Conservation (phyloP, 2,113 vertebrate species). For the Erpornis zantholeuca region DNA sequence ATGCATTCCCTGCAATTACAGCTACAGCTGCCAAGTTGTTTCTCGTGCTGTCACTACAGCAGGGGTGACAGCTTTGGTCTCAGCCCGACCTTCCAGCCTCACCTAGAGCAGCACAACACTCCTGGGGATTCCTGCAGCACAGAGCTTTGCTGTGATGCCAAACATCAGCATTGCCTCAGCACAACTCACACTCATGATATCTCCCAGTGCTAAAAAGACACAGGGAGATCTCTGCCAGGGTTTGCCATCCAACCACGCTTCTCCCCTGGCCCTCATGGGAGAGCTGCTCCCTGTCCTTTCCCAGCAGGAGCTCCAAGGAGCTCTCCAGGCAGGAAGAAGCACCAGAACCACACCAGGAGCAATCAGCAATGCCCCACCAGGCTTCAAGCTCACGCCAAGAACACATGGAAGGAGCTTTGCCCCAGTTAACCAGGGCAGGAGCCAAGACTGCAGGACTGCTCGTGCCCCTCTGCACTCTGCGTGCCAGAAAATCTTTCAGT, state of each 20-base stretch:
- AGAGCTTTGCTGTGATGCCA: not conserved
- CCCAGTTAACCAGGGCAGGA: not conserved
- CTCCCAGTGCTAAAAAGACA: not conserved
- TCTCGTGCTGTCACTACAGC: not conserved
- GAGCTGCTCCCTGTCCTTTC: not conserved
- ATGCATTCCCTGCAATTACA: not conserved
- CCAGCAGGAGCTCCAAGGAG: not conserved
- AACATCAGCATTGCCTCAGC: fast-evolving
- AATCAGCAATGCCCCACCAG: fast-evolving
- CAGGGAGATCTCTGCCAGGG: not conserved
- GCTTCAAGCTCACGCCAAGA: fast-evolving
- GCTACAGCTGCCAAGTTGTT: constrained; percentile 8
- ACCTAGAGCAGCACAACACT: not conserved
- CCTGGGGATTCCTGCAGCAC: not conserved
- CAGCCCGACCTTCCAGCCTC: not conserved
- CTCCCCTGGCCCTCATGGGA: fast-evolving
- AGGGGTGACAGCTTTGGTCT: not conserved
- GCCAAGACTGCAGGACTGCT: not conserved
- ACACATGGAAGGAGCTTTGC: not conserved
- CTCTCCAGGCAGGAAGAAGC: not conserved
- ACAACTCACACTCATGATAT: fast-evolving
- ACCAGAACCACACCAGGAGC: not conserved
- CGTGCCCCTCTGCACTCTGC: fast-evolving
- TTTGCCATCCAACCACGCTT: fast-evolving
- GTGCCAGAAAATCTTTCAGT: not conserved